Evolutionary conservation across 2,797 vertebrate genomes (phyloP).

Genomic region (Synaphobranchus kaupii): DNA sequence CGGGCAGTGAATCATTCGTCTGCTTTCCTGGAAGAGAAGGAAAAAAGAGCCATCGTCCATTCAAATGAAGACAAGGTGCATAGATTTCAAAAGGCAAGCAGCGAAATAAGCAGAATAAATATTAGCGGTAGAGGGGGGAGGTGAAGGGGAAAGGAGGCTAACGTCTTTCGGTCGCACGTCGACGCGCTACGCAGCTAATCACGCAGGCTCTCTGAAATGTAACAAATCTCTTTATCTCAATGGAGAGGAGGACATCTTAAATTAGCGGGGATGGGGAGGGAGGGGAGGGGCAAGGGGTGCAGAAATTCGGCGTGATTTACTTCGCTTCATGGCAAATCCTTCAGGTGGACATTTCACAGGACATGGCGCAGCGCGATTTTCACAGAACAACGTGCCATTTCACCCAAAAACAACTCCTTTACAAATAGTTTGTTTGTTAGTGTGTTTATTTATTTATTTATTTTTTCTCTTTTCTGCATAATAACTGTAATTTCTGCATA

Average conservation of each 20-base stretch:
- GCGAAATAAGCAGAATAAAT: conserved; percentile 70
- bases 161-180: conserved; percentile 61
- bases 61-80: conserved; percentile 56
- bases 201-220: conserved; percentile 60
- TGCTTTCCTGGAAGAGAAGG: conserved; percentile 37
- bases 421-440: not conserved
- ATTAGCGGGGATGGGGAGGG: conserved; percentile 30
- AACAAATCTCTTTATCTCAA: conserved; percentile 56
- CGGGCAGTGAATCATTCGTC: conserved; percentile 43
- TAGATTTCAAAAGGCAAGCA: conserved; percentile 57
- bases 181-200: conserved; percentile 63
- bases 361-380: not conserved
- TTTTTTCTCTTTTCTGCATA: too few species aligned
- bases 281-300: not conserved
- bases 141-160: conserved; percentile 50
- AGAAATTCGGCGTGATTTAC: not conserved
- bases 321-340: conserved; percentile 18
- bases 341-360: conserved; percentile 22
- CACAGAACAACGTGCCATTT: not conserved
- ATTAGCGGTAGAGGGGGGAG: conserved; percentile 58
- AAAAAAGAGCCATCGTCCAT: conserved; percentile 46
- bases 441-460: too few species aligned
- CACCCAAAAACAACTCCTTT: not conserved
- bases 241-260: conserved; percentile 27
- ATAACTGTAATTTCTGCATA: too few species aligned